Percentiles rank a stretch among this genome's conserved stretches.
Conservation (phyloP, 2,113 vertebrate genomes). For the Coptodon rendalli region DNA sequence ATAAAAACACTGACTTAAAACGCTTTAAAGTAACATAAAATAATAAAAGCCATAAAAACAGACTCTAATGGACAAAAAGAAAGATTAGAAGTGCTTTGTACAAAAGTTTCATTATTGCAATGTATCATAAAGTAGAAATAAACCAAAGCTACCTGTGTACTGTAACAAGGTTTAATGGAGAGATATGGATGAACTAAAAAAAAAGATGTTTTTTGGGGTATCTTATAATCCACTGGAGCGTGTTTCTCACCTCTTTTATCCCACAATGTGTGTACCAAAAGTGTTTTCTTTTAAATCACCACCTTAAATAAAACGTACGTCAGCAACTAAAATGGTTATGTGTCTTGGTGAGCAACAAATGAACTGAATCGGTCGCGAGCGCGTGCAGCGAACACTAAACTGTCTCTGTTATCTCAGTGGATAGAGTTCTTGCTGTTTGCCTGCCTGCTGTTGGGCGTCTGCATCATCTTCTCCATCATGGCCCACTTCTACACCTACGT, state of each 20-base stretch:
- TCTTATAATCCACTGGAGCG: background rate
- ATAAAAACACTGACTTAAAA: background rate
- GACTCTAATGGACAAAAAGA: background rate
- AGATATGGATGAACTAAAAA: background rate
- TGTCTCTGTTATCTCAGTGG: slow-evolving; percentile 77
- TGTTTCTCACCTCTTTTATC: background rate
- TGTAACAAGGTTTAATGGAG: background rate
- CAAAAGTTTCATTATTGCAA: background rate
- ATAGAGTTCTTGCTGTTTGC: slow-evolving; percentile 91
- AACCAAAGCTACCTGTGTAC: background rate
- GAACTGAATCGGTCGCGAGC: rapidly evolving
- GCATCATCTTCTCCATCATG: slow-evolving; percentile 93
- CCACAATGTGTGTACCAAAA: background rate
- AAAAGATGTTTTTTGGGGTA: background rate
- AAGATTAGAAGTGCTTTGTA: background rate
- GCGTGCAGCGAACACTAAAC: background rate
- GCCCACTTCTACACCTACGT: slow-evolving; percentile 85
- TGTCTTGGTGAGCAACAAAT: background rate
- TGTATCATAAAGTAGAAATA: background rate
- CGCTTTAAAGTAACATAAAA: background rate
- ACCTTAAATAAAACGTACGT: background rate
- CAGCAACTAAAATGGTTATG: background rate
- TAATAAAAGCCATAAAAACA: background rate
- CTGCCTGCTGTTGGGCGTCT: slow-evolving; percentile 81
- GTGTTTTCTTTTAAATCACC: background rate